Evolutionary conservation across 2,888 invertebrate genomes (phyloP).

Genomic region (Sphaeridia pumilis): DNA sequence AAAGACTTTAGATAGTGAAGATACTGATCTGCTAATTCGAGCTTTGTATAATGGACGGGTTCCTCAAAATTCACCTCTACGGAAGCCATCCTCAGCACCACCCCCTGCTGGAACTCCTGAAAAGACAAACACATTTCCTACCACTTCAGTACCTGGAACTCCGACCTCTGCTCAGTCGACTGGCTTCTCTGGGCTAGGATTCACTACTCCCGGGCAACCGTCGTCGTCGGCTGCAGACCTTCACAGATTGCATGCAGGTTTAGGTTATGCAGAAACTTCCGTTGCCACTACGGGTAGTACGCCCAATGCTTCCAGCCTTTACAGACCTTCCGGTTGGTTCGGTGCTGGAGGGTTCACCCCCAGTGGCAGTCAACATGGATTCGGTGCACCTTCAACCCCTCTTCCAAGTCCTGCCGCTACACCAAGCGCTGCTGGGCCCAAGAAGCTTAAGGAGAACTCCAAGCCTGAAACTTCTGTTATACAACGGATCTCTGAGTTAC

Average conservation of each 20-base stretch:
- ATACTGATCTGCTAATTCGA: constrained; percentile 9
- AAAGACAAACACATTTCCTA: background rate
- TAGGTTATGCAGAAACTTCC: background rate
- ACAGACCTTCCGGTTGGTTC: no score
- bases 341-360: background rate
- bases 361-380: background rate
- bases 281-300: background rate
- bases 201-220: background rate
- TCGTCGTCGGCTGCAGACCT: background rate
- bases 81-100: constrained; percentile 2
- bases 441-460: constrained; percentile 29
- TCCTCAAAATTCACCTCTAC: constrained; percentile 12
- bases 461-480: constrained; percentile 76
- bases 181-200: background rate
- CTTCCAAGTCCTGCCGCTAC: background rate
- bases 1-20: constrained; percentile 13
- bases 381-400: background rate
- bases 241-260: background rate
- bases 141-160: background rate
- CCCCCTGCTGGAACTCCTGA: no score
- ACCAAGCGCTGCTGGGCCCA: constrained; percentile 8
- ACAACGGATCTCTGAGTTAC: constrained; percentile 78
- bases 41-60: constrained; percentile 15
- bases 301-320: background rate
- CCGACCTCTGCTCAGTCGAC: background rate